Evolutionary conservation across 2,797 vertebrate species (phyloP).

Genomic region (Trachurus trachurus): DNA sequence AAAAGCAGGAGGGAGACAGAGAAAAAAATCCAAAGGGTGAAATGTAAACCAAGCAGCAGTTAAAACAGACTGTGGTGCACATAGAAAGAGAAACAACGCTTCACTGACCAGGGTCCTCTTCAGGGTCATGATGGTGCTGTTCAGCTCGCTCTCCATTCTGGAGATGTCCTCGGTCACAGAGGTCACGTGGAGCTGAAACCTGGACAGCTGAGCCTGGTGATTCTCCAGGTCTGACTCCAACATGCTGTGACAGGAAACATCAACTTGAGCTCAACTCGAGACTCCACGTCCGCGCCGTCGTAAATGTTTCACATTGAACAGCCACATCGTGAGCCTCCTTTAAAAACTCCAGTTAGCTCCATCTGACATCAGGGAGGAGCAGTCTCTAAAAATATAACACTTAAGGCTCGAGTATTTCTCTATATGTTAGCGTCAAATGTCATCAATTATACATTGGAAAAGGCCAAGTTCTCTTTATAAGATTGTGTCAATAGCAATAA

Average conservation of each 20-base stretch:
- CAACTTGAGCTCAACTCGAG: background rate
- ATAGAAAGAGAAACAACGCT: background rate
- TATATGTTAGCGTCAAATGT: background rate
- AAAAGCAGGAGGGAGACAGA: background rate
- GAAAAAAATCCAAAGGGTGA: background rate
- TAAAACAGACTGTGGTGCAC: background rate
- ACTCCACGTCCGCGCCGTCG: background rate
- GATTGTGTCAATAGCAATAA: background rate
- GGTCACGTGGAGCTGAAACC: conserved; percentile 74
- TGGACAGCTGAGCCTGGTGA: conserved; percentile 74
- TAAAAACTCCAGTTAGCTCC: background rate
- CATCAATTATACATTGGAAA: background rate
- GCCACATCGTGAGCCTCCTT: background rate
- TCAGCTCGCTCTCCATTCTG: conserved; percentile 72
- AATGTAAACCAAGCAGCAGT: background rate
- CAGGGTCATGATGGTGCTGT: conserved; percentile 60
- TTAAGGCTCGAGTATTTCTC: background rate
- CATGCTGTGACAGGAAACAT: conserved; percentile 39
- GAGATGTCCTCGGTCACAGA: conserved; percentile 72
- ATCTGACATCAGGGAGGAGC: background rate
- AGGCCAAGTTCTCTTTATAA: background rate
- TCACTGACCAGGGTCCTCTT: conserved; percentile 65
- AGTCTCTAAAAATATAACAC: background rate
- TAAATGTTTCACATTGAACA: background rate
- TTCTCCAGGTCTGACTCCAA: conserved; percentile 81